phyloP scores from a whole-genome alignment of 2,888 invertebrate genomes.

The Hyalella azteca region DNA sequence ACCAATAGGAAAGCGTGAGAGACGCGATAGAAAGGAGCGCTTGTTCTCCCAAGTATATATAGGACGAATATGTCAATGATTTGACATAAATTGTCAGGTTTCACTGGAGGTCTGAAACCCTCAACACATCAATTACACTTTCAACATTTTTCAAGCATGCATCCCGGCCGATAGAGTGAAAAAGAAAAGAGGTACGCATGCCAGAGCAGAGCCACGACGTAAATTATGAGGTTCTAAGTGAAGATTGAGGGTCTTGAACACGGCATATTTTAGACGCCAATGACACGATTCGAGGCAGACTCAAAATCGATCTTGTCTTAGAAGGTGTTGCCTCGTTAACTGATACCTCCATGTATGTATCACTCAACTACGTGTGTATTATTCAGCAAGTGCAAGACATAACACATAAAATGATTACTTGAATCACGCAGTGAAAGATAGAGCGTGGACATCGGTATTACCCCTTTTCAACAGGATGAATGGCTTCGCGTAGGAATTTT shows the following conservation, averaged over 20 bases:
- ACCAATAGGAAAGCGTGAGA: background rate
- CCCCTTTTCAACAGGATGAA: background rate
- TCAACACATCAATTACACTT: too few relatives aligned
- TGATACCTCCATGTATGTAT: slow-evolving; percentile 11
- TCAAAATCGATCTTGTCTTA: slow-evolving; percentile 1
- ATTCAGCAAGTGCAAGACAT: slow-evolving; percentile 2
- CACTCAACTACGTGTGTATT: background rate
- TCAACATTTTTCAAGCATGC: too few relatives aligned
- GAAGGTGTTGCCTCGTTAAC: slow-evolving; percentile 25
- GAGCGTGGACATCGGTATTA: background rate
- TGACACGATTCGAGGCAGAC: background rate
- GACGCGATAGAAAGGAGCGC: slow-evolving; percentile 12
- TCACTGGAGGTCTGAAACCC: too few relatives aligned
- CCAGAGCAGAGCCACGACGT: slow-evolving; percentile 3
- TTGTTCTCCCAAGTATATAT: too few relatives aligned
- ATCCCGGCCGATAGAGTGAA: too few relatives aligned
- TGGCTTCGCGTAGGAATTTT: background rate
- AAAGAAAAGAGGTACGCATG: too few relatives aligned
- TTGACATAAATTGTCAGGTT: too few relatives aligned
- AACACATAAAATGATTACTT: background rate
- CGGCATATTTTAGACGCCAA: slow-evolving; percentile 27
- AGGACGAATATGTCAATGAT: too few relatives aligned
- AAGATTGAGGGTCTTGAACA: background rate
- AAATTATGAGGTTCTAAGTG: slow-evolving; percentile 26
- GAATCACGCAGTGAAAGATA: slow-evolving; percentile 2